A percentile compares a stretch with the other conserved stretches of the same genome.
Conservation (phyloP, 2,113 vertebrate genomes). For the Engraulis encrasicolus region DNA sequence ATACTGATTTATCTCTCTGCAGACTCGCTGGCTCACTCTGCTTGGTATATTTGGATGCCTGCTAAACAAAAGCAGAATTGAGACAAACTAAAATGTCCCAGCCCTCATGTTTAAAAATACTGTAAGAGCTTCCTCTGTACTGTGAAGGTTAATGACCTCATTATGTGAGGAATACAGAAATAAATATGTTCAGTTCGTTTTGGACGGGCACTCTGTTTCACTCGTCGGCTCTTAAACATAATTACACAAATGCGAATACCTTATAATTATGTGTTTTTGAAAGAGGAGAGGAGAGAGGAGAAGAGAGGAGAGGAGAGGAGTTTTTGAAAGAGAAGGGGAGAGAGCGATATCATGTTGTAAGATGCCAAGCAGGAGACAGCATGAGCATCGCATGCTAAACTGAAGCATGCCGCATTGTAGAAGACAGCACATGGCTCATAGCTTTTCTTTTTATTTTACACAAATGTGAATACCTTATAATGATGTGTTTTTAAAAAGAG, state of each 20-base stretch:
- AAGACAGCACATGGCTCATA: no score
- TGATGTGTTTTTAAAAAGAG: no score
- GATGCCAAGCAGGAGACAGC: not conserved
- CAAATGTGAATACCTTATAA: no score
- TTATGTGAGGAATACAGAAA: not conserved
- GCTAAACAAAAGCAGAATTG: slow-evolving; percentile 2
- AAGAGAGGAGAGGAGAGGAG: slow-evolving; percentile 20
- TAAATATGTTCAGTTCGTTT: not conserved
- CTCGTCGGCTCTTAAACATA: not conserved
- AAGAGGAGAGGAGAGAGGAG: slow-evolving; percentile 2
- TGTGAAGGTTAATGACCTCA: not conserved
- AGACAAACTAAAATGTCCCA: not conserved
- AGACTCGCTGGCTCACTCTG: not conserved
- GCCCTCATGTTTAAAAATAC: not conserved
- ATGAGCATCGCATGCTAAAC: not conserved
- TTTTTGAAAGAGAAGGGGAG: slow-evolving; percentile 25
- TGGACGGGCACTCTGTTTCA: not conserved
- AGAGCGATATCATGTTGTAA: no score
- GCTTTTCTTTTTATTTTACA: no score
- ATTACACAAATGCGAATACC: not conserved
- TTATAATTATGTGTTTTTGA: slow-evolving; percentile 26
- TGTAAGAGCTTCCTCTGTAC: not conserved
- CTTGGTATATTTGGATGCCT: not conserved
- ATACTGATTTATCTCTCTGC: not conserved
- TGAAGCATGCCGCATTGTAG: not conserved